These are phyloP conservation scores for Nyctibius grandis DNA, from an alignment of 2,797 vertebrate species.

Conservation along the genomic window DNA sequence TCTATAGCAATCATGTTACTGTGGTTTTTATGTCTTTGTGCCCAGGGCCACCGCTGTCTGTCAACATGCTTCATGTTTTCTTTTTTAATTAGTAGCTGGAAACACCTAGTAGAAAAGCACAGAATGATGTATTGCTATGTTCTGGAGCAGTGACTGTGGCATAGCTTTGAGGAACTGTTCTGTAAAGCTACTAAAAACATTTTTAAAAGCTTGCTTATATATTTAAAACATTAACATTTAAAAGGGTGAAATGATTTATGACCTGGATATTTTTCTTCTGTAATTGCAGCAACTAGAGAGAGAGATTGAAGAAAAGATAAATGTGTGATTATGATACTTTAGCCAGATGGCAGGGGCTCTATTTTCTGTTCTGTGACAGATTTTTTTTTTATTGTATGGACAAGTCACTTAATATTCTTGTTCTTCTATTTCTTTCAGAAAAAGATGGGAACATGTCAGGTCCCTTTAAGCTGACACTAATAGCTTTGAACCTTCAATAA, in stretches of 20 bases:
- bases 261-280: not conserved
- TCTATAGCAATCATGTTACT: not conserved
- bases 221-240: not conserved
- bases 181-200: not conserved
- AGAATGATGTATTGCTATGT: not conserved
- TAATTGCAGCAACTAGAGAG: not conserved
- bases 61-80: not conserved
- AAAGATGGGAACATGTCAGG: not conserved
- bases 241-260: not conserved
- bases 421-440: not conserved
- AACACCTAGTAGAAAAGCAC: not conserved
- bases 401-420: not conserved
- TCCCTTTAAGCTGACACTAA: not conserved
- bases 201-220: not conserved
- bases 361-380: not conserved
- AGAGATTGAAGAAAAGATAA: not conserved
- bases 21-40: not conserved
- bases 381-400: not conserved
- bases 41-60: not conserved
- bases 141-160: not conserved
- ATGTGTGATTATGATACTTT: not conserved
- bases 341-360: not conserved
- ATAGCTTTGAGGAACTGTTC: not conserved
- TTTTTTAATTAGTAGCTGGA: conserved; percentile 5
- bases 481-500: not conserved